Base-by-base conservation (phyloP, 2,113 vertebrate species). In the Pseudopodoces humilis region DNA sequence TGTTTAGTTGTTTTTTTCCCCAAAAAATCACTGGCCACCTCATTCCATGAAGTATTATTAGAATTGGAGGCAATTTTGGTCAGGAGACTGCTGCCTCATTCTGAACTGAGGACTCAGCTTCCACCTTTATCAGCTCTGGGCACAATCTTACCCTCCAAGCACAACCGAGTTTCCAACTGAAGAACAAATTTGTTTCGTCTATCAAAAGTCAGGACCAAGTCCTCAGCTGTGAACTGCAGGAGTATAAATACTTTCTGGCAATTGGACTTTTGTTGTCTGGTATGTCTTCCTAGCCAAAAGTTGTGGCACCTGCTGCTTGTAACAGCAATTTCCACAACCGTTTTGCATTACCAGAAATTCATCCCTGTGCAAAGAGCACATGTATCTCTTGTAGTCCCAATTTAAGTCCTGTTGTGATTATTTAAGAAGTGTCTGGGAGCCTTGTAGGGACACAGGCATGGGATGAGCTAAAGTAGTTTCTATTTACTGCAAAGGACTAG, bases 201-300 rank as follows among this genome's bases (percentile, higher is more conserved):
- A 68, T 91, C 83, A 77, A 92, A 96, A 87, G 94, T 85, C 74
- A 86, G 85, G 91, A 90, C 85, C 84, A 75, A 55, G 91, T 71
- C 68, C 70, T 83, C 69, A 86, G 83, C 88, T 96, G 88, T 93
- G 85, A 97, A 88, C 78, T 84, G 84, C 90, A 92, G 71, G 64
- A 90, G 27, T 59, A 90, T 64, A 92, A 96, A 94, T 75, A 86
- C 60, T 85, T 86, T 52, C 76, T 90, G 88, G 72, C 72, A 90
- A 94, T 33, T 37, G 71, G 50, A 72, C 55, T 86, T 91, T n/a
- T 72, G 78, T 91, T 87, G 81, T 60, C 80, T 92, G 62, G 12
- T 72, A 22, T 84, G 39, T 85, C 87, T 94, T 94, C 68, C 65
- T 18, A 74, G 91, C 30, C 83, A 94, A 53, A 67, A 58, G 24